Conservation (phyloP, 2,888 invertebrate species). For the Nomada flava region DNA sequence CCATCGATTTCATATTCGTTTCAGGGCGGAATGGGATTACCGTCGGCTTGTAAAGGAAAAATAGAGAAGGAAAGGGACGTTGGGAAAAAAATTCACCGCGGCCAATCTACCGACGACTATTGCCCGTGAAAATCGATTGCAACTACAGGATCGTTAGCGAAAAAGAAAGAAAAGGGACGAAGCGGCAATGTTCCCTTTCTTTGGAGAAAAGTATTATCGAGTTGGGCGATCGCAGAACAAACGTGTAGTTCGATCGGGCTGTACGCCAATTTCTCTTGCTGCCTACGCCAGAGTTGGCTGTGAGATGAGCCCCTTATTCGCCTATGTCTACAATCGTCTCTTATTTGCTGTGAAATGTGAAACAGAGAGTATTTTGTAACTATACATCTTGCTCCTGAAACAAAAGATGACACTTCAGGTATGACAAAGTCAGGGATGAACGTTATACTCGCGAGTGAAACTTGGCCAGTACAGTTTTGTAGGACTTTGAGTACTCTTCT, state of each 20-base stretch:
- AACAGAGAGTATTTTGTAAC: too few species aligned
- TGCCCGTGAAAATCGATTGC: constrained; percentile 31
- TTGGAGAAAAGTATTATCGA: constrained; percentile 47
- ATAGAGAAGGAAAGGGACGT: not conserved
- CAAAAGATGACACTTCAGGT: too few species aligned
- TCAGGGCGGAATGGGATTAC: constrained; percentile 23
- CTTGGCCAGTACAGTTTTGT: too few species aligned
- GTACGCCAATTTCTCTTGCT: constrained; percentile 61
- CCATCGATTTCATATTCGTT: constrained; percentile 28
- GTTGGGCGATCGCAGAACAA: constrained; percentile 63
- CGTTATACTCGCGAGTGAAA: too few species aligned
- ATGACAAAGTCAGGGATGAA: too few species aligned
- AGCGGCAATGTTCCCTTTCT: not conserved
- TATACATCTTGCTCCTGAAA: too few species aligned
- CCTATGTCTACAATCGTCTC: too few species aligned
- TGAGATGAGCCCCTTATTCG: constrained; percentile 12
- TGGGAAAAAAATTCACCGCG: constrained; percentile 36
- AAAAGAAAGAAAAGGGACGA: constrained; percentile 8
- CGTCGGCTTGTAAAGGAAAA: not conserved
- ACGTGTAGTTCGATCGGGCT: constrained; percentile 60
- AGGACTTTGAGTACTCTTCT: too few species aligned
- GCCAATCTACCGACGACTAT: constrained; percentile 22
- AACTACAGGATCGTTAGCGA: constrained; percentile 26
- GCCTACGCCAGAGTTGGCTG: constrained; percentile 49
- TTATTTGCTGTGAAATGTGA: too few species aligned